Evolutionary conservation across 2,888 invertebrate genomes (phyloP), one percentile per base, ranked within the genome.

Genomic region (Clostera curtula): DNA sequence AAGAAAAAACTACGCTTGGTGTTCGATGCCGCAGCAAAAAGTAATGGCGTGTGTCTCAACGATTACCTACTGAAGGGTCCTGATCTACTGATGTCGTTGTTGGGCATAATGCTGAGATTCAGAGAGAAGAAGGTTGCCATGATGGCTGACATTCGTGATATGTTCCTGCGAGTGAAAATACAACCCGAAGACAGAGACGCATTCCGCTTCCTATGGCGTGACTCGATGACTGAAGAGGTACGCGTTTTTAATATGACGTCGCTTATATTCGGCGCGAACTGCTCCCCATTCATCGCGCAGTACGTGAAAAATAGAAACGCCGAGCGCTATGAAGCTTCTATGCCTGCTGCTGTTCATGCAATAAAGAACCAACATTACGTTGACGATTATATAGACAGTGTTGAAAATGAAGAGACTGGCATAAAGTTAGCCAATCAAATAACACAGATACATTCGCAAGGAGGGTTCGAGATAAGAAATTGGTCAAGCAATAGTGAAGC

Each of bases 391-490:
- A 36, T 52, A 13, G 39, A 47, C 8, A 42, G 46, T 14, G 1
- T 38, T 9, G 19, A 23, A 2, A 40, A 43, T 8, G 43, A 39
- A 7, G 13, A 10, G 0, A 33, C 31, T 0, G 45, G 43, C 1
- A 31, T 39, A 1, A 2, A 45, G 7, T 27, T 45, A 20, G 24
- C 41, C 1, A 29, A 19, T 1, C 23, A 43, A 3, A n/a, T 43
- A 2, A 25, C 24, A 0, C 0, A 28, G 1, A 47, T 50, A 11
- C 52, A 56, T 24, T 27, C 22, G 12, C 3, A 31, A 4, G 53
- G 53, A 5, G 44, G 40, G 1, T 53, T 53, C 13, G 37, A 49
- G 9, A 46, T 56, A 3, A 16, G 46, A 1, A 47, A 43, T 16
- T 51, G 50, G 52, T 31, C 40, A 1, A 41, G 42, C 13, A 55